Evolutionary conservation across 2,797 vertebrate species (phyloP).

Genomic region (Propithecus deckenii): DNA sequence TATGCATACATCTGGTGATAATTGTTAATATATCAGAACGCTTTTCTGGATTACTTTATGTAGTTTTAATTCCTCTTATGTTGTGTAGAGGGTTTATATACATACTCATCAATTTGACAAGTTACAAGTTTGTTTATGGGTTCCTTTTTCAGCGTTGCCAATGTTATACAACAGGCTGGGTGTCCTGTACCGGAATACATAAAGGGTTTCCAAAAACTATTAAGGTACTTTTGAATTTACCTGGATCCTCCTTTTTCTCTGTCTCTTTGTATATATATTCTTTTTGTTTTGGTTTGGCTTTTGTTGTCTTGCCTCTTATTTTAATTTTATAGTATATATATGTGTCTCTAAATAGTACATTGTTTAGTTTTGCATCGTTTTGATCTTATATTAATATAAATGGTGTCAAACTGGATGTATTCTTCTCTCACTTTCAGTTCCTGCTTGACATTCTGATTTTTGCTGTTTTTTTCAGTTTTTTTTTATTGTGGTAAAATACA

Average conservation of each 20-base stretch:
- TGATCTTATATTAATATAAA: neutral
- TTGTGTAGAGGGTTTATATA: neutral
- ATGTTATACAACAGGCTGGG: constrained; percentile 94
- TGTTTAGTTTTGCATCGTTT: constrained; percentile 32
- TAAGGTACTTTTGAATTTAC: constrained; percentile 86
- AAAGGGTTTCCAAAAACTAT: constrained; percentile 92
- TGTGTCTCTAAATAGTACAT: neutral
- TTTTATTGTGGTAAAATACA: neutral
- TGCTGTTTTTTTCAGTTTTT: neutral
- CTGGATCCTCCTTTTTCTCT: neutral
- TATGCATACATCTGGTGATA: neutral
- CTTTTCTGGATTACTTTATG: neutral
- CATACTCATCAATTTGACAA: neutral
- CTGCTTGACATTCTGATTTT: neutral
- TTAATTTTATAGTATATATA: neutral
- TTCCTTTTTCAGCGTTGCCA: constrained; percentile 89
- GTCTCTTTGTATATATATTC: neutral
- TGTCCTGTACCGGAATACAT: constrained; percentile 97
- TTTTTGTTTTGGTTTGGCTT: constrained; percentile 11
- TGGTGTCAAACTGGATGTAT: neutral
- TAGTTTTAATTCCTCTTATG: neutral
- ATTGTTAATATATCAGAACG: neutral
- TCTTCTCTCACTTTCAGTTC: neutral
- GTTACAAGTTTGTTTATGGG: constrained; percentile 20
- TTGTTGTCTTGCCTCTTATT: neutral